Base-by-base conservation (phyloP, 2,888 invertebrate species). In the Hyles lineata region DNA sequence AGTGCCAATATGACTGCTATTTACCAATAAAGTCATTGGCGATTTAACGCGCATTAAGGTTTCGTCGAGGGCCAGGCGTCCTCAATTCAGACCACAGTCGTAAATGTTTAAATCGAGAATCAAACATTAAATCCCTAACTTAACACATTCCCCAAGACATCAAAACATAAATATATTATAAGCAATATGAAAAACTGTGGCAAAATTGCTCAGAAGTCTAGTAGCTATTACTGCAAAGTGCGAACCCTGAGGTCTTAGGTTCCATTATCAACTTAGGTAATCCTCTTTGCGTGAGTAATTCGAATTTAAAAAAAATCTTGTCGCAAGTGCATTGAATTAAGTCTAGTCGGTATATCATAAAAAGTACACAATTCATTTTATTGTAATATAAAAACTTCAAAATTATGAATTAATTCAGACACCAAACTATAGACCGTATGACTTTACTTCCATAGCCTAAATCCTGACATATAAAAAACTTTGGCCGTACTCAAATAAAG, bases 41-140 rank as follows among this genome's bases (percentile, higher is more conserved):
- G 61, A 62, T 62, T 62, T 32, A 62, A 62, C 1, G 8, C 61
- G 32, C 61, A 62, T 62, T 62, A 62, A 62, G 32, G 32, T 62
- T 32, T 8, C 17, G n/a, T 19, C 19, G 61, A 62, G 61, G 32
- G 29, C 61, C 19, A 6, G 7, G 2, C 29, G 61, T 29, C 61
- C 61, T 62, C 32, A 61, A 62, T 62, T 19, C 29, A 62, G 8
- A 7, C 29, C 17, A 15, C 17, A 61, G 29, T 61, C 17, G 60
- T 55, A 55, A 55, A 25, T 61, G 15, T 61, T 61, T 61, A 4
- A 32, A 25, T 19, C n/a, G 61, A 17, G 3, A 2, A 15, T 23
- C 21, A 21, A 23, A 23, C 11, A 60, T 23, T 23, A 6, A 60
- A 60, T 60, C 43, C 43, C 43, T 11, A 43, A 11, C 43, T 43